phyloP scores from a whole-genome alignment of 2,888 invertebrate species.

The Athalia cordata region DNA sequence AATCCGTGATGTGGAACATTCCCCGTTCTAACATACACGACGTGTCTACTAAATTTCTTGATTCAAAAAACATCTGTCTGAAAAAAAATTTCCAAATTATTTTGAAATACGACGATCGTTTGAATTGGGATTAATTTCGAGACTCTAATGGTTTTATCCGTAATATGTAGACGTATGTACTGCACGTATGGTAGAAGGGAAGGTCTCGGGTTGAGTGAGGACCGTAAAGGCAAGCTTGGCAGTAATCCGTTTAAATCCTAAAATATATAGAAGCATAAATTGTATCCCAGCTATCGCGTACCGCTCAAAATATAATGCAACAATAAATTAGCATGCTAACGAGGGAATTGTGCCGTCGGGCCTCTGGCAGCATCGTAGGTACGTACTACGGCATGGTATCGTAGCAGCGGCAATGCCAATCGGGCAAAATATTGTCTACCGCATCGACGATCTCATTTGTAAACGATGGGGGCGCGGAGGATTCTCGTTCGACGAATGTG shows the following conservation, averaged over 20 bases:
- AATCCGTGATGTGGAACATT: neutral
- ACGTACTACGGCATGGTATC: too few species aligned
- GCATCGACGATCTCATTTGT: conserved; percentile 56
- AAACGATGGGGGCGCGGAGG: neutral
- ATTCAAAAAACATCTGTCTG: too few species aligned
- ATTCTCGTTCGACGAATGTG: neutral
- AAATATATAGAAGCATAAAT: conserved; percentile 65
- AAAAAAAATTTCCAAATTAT: too few species aligned
- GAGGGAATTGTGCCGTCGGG: conserved; percentile 56
- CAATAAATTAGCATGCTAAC: conserved; percentile 72
- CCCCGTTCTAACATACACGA: too few species aligned
- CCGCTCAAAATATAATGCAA: conserved; percentile 66
- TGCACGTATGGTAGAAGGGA: neutral
- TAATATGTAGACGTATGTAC: conserved; percentile 1
- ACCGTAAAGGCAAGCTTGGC: conserved; percentile 51
- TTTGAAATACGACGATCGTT: too few species aligned
- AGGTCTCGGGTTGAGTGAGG: neutral
- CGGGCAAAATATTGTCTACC: conserved; percentile 69
- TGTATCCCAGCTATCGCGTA: conserved; percentile 56
- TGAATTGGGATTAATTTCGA: too few species aligned
- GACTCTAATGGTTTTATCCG: too few species aligned
- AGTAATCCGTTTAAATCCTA: conserved; percentile 64
- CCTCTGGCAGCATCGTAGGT: conserved; percentile 59
- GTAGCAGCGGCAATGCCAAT: conserved; percentile 64
- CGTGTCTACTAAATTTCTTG: too few species aligned